These are phyloP conservation scores for Gastrophryne carolinensis DNA, from an alignment of 2,797 vertebrate genomes.

Conservation along the genomic window DNA sequence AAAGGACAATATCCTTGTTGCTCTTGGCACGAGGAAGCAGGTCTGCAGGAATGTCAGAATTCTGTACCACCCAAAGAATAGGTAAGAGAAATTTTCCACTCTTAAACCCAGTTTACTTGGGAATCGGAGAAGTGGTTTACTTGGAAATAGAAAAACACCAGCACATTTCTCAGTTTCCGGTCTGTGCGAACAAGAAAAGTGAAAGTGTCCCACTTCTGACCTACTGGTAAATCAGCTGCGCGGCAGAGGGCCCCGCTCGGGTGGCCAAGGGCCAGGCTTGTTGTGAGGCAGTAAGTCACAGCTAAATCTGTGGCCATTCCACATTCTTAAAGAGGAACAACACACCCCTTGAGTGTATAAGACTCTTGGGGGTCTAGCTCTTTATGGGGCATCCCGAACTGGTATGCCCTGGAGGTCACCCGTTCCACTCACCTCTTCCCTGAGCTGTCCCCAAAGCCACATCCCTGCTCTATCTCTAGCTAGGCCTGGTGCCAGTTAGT, in stretches of 20 bases:
- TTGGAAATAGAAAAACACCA: slow-evolving; percentile 45
- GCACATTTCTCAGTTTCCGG: slow-evolving; percentile 49
- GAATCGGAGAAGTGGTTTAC: slow-evolving; percentile 63
- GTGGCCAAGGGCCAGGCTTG: neutral
- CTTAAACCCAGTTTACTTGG: slow-evolving; percentile 63
- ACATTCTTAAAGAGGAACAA: too few relatives aligned
- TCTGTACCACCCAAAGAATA: slow-evolving; percentile 71
- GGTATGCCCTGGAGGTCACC: too few relatives aligned
- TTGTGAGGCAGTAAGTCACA: neutral
- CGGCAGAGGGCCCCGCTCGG: neutral
- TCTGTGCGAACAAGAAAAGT: slow-evolving; percentile 44
- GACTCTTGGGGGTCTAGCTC: too few relatives aligned
- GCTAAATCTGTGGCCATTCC: too few relatives aligned
- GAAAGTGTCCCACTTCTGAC: slow-evolving; percentile 51
- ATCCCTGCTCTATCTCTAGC: too few relatives aligned
- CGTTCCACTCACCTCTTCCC: too few relatives aligned
- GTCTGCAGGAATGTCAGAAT: slow-evolving; percentile 69
- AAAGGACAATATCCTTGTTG: slow-evolving; percentile 79
- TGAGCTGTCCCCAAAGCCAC: too few relatives aligned
- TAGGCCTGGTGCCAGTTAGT: too few relatives aligned
- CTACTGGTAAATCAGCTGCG: neutral
- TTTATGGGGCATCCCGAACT: too few relatives aligned
- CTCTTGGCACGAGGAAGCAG: slow-evolving; percentile 71
- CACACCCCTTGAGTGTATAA: too few relatives aligned
- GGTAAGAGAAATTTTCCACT: slow-evolving; percentile 71